Conservation (phyloP, 2,797 vertebrate species). For the Telmatherina bonti region DNA sequence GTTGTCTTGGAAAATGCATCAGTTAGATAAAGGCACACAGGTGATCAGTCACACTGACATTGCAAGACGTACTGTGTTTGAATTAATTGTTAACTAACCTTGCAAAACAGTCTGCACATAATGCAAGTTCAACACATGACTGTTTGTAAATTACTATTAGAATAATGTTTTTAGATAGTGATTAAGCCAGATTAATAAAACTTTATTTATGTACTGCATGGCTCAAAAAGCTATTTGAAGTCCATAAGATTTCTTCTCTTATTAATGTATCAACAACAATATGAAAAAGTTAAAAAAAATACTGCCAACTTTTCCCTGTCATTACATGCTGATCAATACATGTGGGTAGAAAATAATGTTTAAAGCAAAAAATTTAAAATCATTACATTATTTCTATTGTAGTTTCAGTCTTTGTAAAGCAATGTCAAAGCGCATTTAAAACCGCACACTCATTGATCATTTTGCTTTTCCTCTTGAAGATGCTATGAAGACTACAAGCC, state of each 20-base stretch:
- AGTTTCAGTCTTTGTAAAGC: not conserved
- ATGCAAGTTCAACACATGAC: not conserved
- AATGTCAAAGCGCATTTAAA: not conserved
- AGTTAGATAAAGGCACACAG: not conserved
- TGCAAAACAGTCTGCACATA: not conserved
- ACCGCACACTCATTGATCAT: not conserved
- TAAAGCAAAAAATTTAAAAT: no score
- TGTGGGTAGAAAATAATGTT: no score
- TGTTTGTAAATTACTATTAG: conserved; percentile 1
- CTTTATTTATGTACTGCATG: no score
- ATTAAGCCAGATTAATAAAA: no score
- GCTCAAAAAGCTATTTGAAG: not conserved
- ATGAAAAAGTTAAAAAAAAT: no score
- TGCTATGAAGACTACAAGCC: conserved; percentile 32
- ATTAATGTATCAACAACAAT: not conserved
- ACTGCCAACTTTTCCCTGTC: conserved; percentile 33
- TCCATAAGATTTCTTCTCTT: not conserved
- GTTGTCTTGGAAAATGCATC: not conserved
- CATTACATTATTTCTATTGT: not conserved
- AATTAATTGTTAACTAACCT: not conserved
- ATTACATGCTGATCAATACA: conserved; percentile 12
- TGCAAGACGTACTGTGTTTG: not conserved
- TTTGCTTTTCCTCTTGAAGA: not conserved
- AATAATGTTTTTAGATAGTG: no score
- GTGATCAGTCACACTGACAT: not conserved